These are phyloP conservation scores for Sycobia sp. DNA, from an alignment of 1,140 invertebrate genomes.

Conservation along the genomic window DNA sequence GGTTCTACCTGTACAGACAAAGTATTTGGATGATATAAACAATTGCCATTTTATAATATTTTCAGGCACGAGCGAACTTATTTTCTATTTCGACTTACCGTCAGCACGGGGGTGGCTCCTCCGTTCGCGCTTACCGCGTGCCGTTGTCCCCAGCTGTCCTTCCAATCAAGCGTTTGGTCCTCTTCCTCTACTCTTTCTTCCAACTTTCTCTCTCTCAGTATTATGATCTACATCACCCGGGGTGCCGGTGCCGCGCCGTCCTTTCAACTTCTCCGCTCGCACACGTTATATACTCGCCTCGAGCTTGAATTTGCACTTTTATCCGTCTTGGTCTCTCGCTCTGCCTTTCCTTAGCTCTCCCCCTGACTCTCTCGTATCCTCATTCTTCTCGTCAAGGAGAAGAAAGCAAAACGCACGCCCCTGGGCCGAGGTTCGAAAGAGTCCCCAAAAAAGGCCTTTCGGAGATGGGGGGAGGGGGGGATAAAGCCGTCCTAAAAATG, in stretches of 20 bases:
- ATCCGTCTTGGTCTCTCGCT: background rate
- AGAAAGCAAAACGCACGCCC: background rate
- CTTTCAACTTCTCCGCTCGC: background rate
- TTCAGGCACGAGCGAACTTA: background rate
- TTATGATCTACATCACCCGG: background rate
- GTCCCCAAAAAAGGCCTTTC: no score
- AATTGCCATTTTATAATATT: background rate
- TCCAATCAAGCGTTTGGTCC: background rate
- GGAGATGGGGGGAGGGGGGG: no score
- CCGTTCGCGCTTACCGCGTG: slow-evolving; percentile 12
- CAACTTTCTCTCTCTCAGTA: background rate
- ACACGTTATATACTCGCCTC: no score
- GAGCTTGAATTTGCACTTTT: no score
- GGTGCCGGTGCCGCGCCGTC: background rate
- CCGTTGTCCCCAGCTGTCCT: background rate
- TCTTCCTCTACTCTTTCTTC: background rate
- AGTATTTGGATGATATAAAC: no score
- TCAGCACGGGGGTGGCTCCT: slow-evolving; percentile 42
- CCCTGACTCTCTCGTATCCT: background rate
- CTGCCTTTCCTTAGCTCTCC: background rate
- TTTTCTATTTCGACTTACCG: no score
- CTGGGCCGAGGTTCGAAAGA: background rate
- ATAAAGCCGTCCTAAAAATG: no score
- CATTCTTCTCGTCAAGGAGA: background rate
- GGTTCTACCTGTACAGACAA: no score